Conservation (phyloP, 2,797 vertebrate species). For the Gymnothorax javanicus region DNA sequence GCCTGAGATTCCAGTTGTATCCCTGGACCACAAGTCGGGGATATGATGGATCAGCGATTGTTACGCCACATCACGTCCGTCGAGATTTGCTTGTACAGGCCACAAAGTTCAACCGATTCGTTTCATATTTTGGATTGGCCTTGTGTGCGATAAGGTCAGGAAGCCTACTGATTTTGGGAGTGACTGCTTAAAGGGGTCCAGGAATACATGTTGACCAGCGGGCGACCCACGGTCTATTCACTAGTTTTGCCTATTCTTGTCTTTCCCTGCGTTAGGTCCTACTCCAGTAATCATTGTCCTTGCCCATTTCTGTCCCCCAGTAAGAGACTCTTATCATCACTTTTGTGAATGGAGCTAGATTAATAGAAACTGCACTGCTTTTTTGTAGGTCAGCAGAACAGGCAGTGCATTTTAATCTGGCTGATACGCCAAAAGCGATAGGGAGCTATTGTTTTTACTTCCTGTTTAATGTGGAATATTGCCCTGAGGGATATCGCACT, state of each 20-base stretch:
- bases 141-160: no score
- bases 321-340: slow-evolving; percentile 51
- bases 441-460: slow-evolving; percentile 37
- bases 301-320: slow-evolving; percentile 50
- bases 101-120: no score
- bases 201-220: no score
- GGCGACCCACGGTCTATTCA: not conserved
- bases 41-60: no score
- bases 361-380: slow-evolving; percentile 56
- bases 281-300: slow-evolving; percentile 49
- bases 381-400: slow-evolving; percentile 63
- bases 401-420: slow-evolving; percentile 56
- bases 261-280: not conserved
- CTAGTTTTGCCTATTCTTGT: no score
- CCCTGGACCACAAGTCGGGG: no score
- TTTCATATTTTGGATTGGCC: no score
- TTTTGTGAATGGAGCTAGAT: slow-evolving; percentile 61
- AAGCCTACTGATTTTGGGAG: no score
- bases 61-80: no score
- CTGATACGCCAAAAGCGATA: slow-evolving; percentile 53
- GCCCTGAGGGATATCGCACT: slow-evolving; percentile 37
- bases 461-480: slow-evolving; percentile 43
- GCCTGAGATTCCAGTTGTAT: no score
- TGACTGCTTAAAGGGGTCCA: no score
- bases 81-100: no score